A percentile compares a stretch with the other conserved stretches of the same genome.
Evolutionary conservation across 1,140 invertebrate species (phyloP).

Genomic region (Cherax destructor): DNA sequence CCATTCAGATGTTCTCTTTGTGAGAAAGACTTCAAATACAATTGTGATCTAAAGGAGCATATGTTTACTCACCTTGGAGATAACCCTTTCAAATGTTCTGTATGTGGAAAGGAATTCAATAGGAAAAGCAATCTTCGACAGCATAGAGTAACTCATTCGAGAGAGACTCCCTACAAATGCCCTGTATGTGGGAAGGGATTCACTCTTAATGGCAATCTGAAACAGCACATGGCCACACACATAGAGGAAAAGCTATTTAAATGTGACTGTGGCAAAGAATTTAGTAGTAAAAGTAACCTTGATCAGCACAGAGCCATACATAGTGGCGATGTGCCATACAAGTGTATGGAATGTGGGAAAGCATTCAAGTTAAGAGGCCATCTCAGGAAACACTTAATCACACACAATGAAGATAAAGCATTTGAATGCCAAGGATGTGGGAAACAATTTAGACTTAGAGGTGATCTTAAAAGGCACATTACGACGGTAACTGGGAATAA

Average conservation of each 20-base stretch:
- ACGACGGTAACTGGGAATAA: neutral
- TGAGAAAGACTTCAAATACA: neutral
- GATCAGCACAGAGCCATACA: neutral
- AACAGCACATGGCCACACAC: slow-evolving; percentile 3
- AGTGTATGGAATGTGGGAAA: neutral
- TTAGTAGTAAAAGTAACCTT: neutral
- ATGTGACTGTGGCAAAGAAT: neutral
- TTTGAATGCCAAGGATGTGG: neutral
- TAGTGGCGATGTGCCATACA: neutral
- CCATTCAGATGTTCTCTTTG: neutral
- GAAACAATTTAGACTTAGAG: neutral
- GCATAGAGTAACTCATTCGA: neutral
- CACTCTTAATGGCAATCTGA: slow-evolving; percentile 6
- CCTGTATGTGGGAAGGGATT: neutral
- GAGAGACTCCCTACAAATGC: neutral
- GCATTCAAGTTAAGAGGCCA: neutral
- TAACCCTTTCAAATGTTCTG: slow-evolving; percentile 8
- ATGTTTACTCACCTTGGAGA: slow-evolving; percentile 9
- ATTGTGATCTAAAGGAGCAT: slow-evolving; percentile 3
- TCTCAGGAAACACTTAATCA: neutral
- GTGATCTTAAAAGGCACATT: neutral
- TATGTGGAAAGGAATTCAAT: slow-evolving; percentile 5
- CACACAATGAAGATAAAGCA: neutral
- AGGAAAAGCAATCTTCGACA: neutral
- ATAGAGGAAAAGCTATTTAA: neutral